Base-by-base conservation (phyloP, 2,888 invertebrate species). In the Drosophila mulleri region DNA sequence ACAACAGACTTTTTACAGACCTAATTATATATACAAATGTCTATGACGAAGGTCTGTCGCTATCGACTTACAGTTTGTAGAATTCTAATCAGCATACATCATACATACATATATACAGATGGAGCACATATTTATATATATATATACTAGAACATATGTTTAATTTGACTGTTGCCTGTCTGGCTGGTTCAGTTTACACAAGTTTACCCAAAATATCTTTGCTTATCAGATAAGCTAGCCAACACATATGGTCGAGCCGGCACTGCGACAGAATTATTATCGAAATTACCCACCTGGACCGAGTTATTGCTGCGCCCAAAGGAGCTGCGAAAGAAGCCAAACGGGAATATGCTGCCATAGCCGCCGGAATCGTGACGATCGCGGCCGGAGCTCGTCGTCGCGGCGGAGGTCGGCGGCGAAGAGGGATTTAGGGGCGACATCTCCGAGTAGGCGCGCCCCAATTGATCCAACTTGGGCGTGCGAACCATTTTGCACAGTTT, bases 341-440 rank as follows among this genome's bases (percentile, higher is more conserved):
- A 92, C 58, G 92, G 89, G 71, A 93, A 88, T 54, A 93, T 83
- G 72, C 92, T 92, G 39, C 93, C 92, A 82, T 93, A 93, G 53
- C 90, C 83, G 60, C 75, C 72, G 2, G 82, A 79, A 59, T 82
- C 82, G 20, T 77, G 78, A 9, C 85, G 82, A 45, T 80, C 82
- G 8, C 82, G 83, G 23, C 76, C 72, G n/a, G 74, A 67, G 23
- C 78, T 72, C 5, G 78, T 82, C 20, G 87, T 78, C 26, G 86
- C 73, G 2, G 68, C 58, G 2, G 74, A 72, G 20, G 72, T 59
- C 16, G 78, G 56, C 14, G 78, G 75, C 0, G 50, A 16, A 16
- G 80, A 56, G 6, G 93, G 92, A 88, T 93, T 93, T n/a, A 92
- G 67, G 7, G 92, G 93, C 58, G 92, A 93, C 91, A 92, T 88